Base-by-base conservation (phyloP, 2,888 invertebrate species). In the Idaea straminata region DNA sequence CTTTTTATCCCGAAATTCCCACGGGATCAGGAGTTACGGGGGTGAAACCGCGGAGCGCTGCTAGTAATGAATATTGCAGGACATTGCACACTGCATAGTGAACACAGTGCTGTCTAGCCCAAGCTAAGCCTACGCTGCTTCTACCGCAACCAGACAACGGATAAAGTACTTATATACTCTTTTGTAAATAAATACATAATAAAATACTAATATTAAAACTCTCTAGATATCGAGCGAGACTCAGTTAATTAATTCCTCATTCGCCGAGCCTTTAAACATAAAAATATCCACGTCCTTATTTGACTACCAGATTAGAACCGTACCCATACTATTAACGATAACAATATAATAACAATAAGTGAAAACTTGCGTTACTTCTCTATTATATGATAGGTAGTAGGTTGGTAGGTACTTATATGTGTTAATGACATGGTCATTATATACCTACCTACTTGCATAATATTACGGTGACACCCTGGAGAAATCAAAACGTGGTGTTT, bases 401-500 rank as follows among this genome's bases (percentile, higher is more conserved):
- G 78, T 82, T 81, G 47, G 7, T 47, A 47, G 13, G 61, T 81
- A 83, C 74, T 71, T 75, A 78, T 72, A 76, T 47, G 75, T 77
- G 74, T 71, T 77, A 83, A 84, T 87, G 85, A 86, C 71, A 71
- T 69, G 65, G 69, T 64, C 64, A 68, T 64, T 64, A 73, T 73
- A 72, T 74, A 67, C 63, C 74, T 78, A 82, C 84, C 85, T 83
- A 81, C 77, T 79, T 83, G 87, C 85, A 86, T 84, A 87, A 85
- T 81, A 87, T 86, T 47, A 82, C 87, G 79, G 88, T 86, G 90
- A 90, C 91, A 91, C 92, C 89, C 92, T 84, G 76, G 92, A 92
- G 92, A 90, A 92, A 92, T 92, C 91, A 91, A 85, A 89, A 88
- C 86, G 83, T 82, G 82, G 80, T 83, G 87, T 83, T 89, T 89